Evolutionary conservation across 2,888 invertebrate genomes (phyloP).

Genomic region (Antheraea yamamai): DNA sequence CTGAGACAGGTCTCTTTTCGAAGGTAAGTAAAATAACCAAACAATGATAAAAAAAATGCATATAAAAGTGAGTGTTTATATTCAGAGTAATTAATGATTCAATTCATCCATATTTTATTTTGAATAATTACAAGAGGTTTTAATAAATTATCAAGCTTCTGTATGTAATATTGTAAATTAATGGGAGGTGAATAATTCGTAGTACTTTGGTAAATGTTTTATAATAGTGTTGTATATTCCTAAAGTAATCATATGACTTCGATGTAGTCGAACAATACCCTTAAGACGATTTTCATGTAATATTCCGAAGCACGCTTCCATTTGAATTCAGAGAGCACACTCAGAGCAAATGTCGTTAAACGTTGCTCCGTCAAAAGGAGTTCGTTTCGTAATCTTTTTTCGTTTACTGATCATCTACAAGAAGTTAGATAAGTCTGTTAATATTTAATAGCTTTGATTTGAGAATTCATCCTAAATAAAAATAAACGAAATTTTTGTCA

Average conservation of each 20-base stretch:
- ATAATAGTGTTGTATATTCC: background rate
- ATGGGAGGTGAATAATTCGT: background rate
- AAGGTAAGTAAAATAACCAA: no score
- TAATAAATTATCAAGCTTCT: background rate
- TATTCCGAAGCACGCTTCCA: slow-evolving; percentile 17
- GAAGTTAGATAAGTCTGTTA: slow-evolving; percentile 26
- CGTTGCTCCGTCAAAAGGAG: slow-evolving; percentile 36
- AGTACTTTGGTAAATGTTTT: background rate
- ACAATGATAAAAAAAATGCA: no score
- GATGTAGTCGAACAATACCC: background rate
- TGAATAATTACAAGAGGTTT: no score
- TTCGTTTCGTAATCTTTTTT: slow-evolving; percentile 36
- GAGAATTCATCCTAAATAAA: background rate
- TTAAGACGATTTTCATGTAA: slow-evolving; percentile 9
- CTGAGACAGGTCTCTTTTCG: no score
- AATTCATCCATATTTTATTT: no score
- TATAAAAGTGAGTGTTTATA: no score
- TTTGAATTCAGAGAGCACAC: slow-evolving; percentile 34
- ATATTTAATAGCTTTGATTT: slow-evolving; percentile 16
- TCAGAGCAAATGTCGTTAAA: slow-evolving; percentile 35
- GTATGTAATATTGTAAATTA: background rate
- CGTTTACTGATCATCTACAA: slow-evolving; percentile 39
- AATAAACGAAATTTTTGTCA: background rate
- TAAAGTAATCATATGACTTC: background rate
- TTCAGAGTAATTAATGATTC: no score